Base-by-base conservation (phyloP, 2,888 invertebrate species). In the Dryococelus australis region DNA sequence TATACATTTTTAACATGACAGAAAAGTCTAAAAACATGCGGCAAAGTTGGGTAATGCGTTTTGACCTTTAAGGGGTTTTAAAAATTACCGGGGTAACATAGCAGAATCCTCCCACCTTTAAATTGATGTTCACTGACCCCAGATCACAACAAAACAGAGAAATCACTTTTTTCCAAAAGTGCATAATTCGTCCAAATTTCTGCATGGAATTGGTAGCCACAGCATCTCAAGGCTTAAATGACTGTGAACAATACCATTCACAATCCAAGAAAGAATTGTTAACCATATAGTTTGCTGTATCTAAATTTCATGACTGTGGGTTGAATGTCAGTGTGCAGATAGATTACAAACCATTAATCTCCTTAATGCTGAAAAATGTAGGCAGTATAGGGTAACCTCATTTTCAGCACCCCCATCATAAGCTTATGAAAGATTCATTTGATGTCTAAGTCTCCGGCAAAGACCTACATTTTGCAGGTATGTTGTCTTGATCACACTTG, bases 51-150 rank as follows among this genome's bases (percentile, higher is more conserved):
- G 9, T 80, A 80, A n/a, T 12, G n/a, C 13, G 26, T 80, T 80
- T 80, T n/a, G 80, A 80, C 80, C 10, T 80, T 80, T 80, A 8
- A 13, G 80, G 80, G 80, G 80, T 80, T 80, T 13, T 80, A 80
- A 80, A 80, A 80, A 80, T 26, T 80, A 28, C 26, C 26, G 26
- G 80, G 80, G n/a, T 24, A 0, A 80, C 28, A n/a, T n/a, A 80
- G n/a, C 80, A 0, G 80, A 80, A 0, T 0, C 24, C 80, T 80
- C 80, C n/a, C 24, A 24, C 80, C 26, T 80, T 80, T 80, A n/a
- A 80, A n/a, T 80, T 8, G 80, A 80, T 80, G 0, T 80, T 80
- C 24, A 80, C n/a, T 5, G 80, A 80, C 26, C 0, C 20, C 80
- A 80, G 3, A 80, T 80, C 80, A 80, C 28, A 0, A 80, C 80